Evolutionary conservation across 35 echinoderm and acorn worm genomes (phyloP).

Genomic region (Holothuria glaberrima): DNA sequence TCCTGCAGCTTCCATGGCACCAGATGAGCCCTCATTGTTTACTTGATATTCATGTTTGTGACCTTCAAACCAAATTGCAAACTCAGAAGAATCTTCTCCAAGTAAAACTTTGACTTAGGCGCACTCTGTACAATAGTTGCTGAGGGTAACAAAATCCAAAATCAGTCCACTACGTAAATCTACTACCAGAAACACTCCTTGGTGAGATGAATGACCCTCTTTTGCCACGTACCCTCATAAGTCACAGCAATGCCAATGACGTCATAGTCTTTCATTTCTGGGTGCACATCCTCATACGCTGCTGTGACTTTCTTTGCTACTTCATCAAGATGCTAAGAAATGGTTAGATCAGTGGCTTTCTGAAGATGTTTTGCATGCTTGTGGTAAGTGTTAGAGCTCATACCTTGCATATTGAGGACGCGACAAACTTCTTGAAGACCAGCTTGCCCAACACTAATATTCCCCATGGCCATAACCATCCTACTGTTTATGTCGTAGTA

Average conservation of each 20-base stretch:
- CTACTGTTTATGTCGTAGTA: slow-evolving; percentile 8
- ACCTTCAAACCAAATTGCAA: slow-evolving; percentile 36
- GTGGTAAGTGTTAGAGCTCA: not conserved
- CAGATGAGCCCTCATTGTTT: slow-evolving; percentile 34
- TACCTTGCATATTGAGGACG: slow-evolving; percentile 28
- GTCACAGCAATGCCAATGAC: slow-evolving; percentile 41
- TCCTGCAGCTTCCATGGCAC: slow-evolving; percentile 15
- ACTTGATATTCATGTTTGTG: not conserved
- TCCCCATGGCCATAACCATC: slow-evolving; percentile 41
- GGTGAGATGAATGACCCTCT: slow-evolving; percentile 32
- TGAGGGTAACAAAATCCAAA: slow-evolving; percentile 16
- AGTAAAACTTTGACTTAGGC: not conserved
- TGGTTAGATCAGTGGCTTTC: slow-evolving; percentile 16
- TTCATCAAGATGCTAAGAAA: not conserved
- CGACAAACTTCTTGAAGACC: slow-evolving; percentile 33
- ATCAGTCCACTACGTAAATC: slow-evolving; percentile 27
- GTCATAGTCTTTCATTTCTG: slow-evolving; percentile 18
- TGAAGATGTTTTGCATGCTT: slow-evolving; percentile 33
- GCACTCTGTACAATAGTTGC: slow-evolving; percentile 14
- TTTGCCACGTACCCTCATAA: slow-evolving; percentile 28
- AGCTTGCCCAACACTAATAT: slow-evolving; percentile 43
- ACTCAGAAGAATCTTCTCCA: not conserved
- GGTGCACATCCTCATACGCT: slow-evolving; percentile 35
- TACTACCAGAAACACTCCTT: slow-evolving; percentile 33
- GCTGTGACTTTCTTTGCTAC: slow-evolving; percentile 22